These are phyloP conservation scores for Hyles euphorbiae DNA, from an alignment of 1,140 invertebrate genomes.

Conservation along the genomic window DNA sequence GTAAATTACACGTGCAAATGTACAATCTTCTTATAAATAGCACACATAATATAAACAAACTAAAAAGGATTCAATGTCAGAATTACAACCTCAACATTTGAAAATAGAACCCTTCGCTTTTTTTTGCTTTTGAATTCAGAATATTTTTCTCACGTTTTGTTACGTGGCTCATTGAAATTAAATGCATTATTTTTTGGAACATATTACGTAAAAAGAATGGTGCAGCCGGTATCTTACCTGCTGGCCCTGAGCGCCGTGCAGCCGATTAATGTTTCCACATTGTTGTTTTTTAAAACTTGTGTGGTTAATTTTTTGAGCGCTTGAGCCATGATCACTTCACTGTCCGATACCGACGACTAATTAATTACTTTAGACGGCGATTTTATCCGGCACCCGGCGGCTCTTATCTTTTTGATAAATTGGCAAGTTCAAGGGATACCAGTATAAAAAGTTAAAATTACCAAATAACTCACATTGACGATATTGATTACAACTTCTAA, in stretches of 20 bases:
- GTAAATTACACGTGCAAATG: too few species aligned
- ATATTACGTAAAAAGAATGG: constrained; percentile 52
- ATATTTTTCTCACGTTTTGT: too few species aligned
- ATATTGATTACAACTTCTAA: not conserved
- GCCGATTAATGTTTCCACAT: constrained; percentile 44
- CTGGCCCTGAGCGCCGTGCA: constrained; percentile 39
- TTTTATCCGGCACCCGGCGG: not conserved
- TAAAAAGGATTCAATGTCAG: too few species aligned
- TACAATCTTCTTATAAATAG: too few species aligned
- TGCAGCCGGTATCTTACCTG: constrained; percentile 53
- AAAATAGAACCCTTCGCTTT: too few species aligned
- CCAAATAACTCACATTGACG: not conserved
- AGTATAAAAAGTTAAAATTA: constrained; percentile 1
- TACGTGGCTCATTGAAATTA: too few species aligned
- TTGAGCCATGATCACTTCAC: constrained; percentile 44
- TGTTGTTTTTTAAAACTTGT: constrained; percentile 55
- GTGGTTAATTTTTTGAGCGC: constrained; percentile 51
- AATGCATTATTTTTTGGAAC: not conserved
- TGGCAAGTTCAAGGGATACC: not conserved
- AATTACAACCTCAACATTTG: too few species aligned
- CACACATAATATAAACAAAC: too few species aligned
- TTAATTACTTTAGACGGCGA: constrained; percentile 6
- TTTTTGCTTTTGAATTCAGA: too few species aligned
- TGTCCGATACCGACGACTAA: constrained; percentile 24
- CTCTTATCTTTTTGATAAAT: constrained; percentile 12